Evolutionary conservation across 37 sponge, comb jelly and placozoan genomes (phyloP).

Genomic region (Theonella swinhoei): DNA sequence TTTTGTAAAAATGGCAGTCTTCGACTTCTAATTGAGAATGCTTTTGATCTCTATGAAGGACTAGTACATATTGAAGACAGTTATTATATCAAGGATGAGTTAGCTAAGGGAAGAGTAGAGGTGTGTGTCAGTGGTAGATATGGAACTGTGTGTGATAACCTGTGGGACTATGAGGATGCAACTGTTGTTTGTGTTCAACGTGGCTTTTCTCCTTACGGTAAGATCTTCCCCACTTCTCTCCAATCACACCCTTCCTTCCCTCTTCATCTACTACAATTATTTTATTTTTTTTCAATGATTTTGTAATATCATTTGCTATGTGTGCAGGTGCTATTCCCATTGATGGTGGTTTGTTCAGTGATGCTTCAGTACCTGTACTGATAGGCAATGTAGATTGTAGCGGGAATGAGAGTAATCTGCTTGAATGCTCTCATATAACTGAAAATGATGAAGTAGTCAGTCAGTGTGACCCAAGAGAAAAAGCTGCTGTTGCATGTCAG

Average conservation of each 20-base stretch:
- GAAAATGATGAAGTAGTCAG: neutral
- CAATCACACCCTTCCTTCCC: no score
- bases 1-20: constrained; percentile 14
- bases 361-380: neutral
- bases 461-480: constrained; percentile 19
- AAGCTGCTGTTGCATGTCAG: constrained; percentile 36
- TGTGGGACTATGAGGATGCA: no score
- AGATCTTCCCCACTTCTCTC: no score
- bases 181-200: no score
- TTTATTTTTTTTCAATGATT: no score
- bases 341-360: neutral
- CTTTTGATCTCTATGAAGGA: constrained; percentile 12
- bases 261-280: no score
- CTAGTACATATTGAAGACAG: neutral
- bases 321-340: neutral
- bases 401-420: constrained; percentile 17
- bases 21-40: constrained; percentile 10
- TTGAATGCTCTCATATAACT: neutral
- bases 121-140: no score
- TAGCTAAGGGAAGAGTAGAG: no score
- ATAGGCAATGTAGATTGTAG: neutral
- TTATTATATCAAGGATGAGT: no score
- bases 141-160: no score
- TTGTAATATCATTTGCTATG: no score
- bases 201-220: no score